Conservation (phyloP, 1,140 invertebrate genomes). For the Lepidurus couesii region DNA sequence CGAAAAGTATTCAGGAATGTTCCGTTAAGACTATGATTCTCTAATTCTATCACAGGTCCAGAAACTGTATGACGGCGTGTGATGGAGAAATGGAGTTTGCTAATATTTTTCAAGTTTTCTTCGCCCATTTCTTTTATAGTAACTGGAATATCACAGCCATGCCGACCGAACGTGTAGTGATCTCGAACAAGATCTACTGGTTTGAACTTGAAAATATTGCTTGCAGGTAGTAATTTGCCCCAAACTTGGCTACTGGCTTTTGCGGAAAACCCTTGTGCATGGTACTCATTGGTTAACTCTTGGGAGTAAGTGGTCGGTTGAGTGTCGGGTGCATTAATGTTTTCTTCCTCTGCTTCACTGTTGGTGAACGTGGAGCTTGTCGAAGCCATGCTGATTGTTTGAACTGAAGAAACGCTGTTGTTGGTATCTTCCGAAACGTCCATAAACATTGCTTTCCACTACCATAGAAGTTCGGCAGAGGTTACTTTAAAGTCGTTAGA, state of each 20-base stretch:
- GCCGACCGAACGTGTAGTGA: background rate
- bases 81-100: background rate
- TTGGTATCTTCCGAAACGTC: background rate
- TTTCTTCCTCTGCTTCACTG: background rate
- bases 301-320: background rate
- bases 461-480: background rate
- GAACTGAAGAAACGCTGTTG: background rate
- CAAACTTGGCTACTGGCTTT: background rate
- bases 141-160: background rate
- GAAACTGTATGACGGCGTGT: background rate
- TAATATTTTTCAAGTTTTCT: background rate
- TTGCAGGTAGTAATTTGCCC: background rate
- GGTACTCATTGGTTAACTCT: background rate
- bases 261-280: background rate
- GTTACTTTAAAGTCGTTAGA: too few species aligned
- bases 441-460: background rate
- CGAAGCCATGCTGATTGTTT: background rate
- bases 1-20: background rate
- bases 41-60: background rate
- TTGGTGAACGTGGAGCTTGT: background rate
- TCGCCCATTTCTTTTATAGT: background rate
- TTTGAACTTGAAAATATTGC: background rate
- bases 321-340: background rate
- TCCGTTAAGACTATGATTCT: background rate
- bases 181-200: background rate